A percentile compares a stretch with the other conserved stretches of the same genome.
phyloP scores from a whole-genome alignment of 2,888 invertebrate species.

The Phlogophora meticulosa region DNA sequence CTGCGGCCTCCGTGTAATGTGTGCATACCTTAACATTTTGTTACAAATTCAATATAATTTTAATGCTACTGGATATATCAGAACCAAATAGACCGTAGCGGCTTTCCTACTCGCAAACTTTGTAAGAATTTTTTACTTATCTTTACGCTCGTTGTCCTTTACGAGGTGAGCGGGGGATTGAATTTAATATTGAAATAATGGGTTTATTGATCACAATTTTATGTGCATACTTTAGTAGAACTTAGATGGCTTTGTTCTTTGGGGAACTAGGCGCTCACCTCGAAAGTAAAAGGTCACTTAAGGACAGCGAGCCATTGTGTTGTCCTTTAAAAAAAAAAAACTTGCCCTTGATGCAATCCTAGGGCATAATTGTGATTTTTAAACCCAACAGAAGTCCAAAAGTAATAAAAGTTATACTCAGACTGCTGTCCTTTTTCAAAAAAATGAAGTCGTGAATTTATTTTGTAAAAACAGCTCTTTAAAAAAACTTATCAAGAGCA shows the following conservation, averaged over 20 bases:
- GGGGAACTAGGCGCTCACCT: slow-evolving; percentile 41
- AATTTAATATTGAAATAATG: background rate
- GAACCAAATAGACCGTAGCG: slow-evolving; percentile 54
- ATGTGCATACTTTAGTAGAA: slow-evolving; percentile 1
- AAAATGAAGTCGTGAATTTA: slow-evolving; percentile 3
- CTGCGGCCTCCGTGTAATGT: slow-evolving; percentile 9
- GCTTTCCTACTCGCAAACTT: slow-evolving; percentile 55
- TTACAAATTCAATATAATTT: slow-evolving; percentile 49
- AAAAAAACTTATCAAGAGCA: background rate
- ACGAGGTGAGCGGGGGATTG: slow-evolving; percentile 27
- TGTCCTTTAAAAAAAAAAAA: slow-evolving; percentile 18
- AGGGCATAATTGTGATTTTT: slow-evolving; percentile 43
- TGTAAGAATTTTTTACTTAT: slow-evolving; percentile 52
- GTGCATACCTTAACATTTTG: slow-evolving; percentile 23
- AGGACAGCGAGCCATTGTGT: slow-evolving; percentile 40
- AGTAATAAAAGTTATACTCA: background rate
- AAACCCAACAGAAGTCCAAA: slow-evolving; percentile 3
- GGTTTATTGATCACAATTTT: slow-evolving; percentile 23
- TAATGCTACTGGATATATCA: slow-evolving; percentile 56
- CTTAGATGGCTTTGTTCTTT: too few relatives aligned
- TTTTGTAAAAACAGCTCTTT: background rate
- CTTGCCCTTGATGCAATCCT: slow-evolving; percentile 6
- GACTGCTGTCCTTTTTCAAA: slow-evolving; percentile 3
- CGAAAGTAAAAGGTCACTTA: background rate
- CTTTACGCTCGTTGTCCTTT: slow-evolving; percentile 46